phyloP scores from a whole-genome alignment of 2,113 vertebrate genomes.

The Nesogale talazaci region DNA sequence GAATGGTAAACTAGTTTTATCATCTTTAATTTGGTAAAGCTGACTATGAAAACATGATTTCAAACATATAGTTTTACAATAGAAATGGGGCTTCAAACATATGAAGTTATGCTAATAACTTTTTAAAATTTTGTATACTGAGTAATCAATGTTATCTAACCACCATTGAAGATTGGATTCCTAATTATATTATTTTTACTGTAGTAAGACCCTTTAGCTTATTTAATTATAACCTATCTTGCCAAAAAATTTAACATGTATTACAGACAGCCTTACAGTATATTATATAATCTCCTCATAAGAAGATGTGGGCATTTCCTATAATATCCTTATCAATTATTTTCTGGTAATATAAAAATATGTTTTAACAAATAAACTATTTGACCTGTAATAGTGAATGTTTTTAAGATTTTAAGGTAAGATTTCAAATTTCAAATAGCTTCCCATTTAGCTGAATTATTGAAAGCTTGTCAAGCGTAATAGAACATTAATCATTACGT shows the following conservation, averaged over 20 bases:
- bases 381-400: conserved; percentile 1
- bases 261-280: not conserved
- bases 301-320: not conserved
- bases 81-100: too few species aligned
- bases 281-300: not conserved
- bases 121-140: not conserved
- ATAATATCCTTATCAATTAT: not conserved
- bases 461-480: not conserved
- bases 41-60: not conserved
- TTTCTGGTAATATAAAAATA: not conserved
- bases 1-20: not conserved
- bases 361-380: not conserved
- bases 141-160: not conserved
- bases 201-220: not conserved
- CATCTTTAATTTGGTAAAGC: not conserved
- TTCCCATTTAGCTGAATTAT: not conserved
- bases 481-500: too few species aligned
- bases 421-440: conserved; percentile 10
- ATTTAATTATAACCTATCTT: not conserved
- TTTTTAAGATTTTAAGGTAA: not conserved
- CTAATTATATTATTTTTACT: not conserved
- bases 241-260: conserved; percentile 33
- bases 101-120: not conserved
- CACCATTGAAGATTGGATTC: not conserved
- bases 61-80: too few species aligned